These are phyloP conservation scores for Ephialtes manifestator DNA, from an alignment of 2,888 invertebrate species.

Conservation along the genomic window DNA sequence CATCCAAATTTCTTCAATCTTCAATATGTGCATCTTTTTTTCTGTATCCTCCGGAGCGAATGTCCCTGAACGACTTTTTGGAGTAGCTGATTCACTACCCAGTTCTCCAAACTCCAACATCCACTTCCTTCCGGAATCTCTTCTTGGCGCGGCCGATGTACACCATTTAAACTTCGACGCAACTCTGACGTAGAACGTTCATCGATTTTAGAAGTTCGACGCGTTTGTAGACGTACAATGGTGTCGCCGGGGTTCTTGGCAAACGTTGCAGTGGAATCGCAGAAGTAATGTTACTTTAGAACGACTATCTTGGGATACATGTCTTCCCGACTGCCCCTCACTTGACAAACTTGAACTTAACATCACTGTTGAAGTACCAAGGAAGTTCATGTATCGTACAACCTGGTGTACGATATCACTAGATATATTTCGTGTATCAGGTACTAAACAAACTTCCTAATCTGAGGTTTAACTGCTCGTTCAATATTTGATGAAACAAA, in stretches of 20 bases:
- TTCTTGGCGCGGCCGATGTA: conserved; percentile 3
- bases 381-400: not conserved
- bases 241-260: not conserved
- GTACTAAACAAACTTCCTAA: not conserved
- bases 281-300: conserved; percentile 1
- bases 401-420: not conserved
- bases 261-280: not conserved
- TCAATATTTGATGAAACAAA: too few relatives aligned
- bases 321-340: not conserved
- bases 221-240: not conserved
- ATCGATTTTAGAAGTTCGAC: conserved; percentile 42
- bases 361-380: not conserved
- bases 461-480: too few relatives aligned
- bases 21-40: not conserved
- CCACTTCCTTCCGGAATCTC: conserved; percentile 31
- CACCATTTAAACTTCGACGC: conserved; percentile 44
- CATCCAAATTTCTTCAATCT: not conserved
- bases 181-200: conserved; percentile 17
- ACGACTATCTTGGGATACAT: not conserved
- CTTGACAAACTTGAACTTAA: not conserved
- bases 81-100: conserved; percentile 15
- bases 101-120: not conserved
- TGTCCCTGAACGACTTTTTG: not conserved
- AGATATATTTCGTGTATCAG: not conserved
- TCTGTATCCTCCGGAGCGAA: not conserved